A percentile compares a stretch with the other conserved stretches of the same genome.
Evolutionary conservation across 2,888 invertebrate genomes (phyloP).

Genomic region (Hedya salicella): DNA sequence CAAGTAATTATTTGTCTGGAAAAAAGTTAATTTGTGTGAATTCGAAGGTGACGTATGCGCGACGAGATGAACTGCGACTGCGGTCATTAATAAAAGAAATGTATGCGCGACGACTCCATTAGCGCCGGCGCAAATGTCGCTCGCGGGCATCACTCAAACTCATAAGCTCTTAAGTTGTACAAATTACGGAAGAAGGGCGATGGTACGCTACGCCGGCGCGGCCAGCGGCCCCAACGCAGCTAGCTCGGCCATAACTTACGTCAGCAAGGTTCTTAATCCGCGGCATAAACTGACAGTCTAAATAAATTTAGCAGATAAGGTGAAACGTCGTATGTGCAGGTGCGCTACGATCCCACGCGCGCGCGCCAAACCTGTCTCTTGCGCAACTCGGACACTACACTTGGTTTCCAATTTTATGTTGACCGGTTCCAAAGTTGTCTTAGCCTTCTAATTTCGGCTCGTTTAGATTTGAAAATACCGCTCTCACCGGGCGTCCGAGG

Average conservation of each 20-base stretch:
- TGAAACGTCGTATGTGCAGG: conserved; percentile 61
- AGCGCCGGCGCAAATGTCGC: conserved; percentile 17
- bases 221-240: conserved; percentile 7
- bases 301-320: conserved; percentile 60
- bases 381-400: conserved; percentile 81
- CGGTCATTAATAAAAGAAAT: conserved; percentile 37
- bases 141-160: conserved; percentile 27
- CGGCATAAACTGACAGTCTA: conserved; percentile 72
- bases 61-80: conserved; percentile 26
- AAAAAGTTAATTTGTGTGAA: conserved; percentile 24
- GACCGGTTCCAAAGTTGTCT: conserved; percentile 83
- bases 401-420: conserved; percentile 85
- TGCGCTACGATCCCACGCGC: conserved; percentile 77
- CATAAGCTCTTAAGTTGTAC: conserved; percentile 37
- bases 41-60: conserved; percentile 24
- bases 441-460: conserved; percentile 84
- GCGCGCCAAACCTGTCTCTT: conserved; percentile 80
- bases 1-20: conserved; percentile 18
- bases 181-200: conserved; percentile 31
- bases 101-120: conserved; percentile 27
- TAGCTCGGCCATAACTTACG: conserved; percentile 69
- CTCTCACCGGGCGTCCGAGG: conserved; percentile 42
- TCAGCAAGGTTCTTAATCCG: conserved; percentile 77
- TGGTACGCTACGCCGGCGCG: conserved; percentile 5
- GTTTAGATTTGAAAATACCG: conserved; percentile 82